Evolutionary conservation across 2,797 vertebrate species (phyloP).

Genomic region (Otolemur crassicaudatus): DNA sequence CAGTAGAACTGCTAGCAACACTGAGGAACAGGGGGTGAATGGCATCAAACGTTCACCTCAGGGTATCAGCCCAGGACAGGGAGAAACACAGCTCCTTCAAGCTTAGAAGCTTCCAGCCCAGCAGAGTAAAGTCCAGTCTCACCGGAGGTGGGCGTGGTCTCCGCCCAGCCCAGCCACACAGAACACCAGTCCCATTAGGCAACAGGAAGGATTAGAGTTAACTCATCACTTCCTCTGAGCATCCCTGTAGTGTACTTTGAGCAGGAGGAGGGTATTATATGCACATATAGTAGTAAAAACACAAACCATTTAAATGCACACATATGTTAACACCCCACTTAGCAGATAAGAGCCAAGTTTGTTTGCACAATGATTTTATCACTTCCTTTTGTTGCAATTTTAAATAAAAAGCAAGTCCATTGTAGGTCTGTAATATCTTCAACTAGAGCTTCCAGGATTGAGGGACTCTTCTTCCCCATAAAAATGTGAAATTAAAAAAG

Average conservation of each 20-base stretch:
- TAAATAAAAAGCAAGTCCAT: background rate
- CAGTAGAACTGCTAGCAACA: accelerated
- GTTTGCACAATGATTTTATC: background rate
- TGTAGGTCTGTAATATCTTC: too few relatives aligned
- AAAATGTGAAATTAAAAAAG: too few relatives aligned
- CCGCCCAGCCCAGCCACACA: background rate
- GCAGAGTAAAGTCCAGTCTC: too few relatives aligned
- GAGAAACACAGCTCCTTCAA: background rate
- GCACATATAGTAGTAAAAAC: background rate
- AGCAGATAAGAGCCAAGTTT: background rate
- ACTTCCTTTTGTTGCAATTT: background rate
- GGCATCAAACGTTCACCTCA: background rate
- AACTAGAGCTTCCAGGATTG: too few relatives aligned
- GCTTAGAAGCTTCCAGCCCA: background rate
- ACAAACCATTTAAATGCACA: background rate
- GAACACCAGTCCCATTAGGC: background rate
- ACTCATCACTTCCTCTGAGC: background rate
- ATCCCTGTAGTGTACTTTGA: background rate
- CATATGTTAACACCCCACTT: background rate
- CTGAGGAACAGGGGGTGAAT: background rate
- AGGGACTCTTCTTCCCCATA: too few relatives aligned
- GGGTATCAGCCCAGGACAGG: background rate
- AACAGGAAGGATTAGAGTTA: background rate
- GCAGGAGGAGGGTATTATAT: background rate
- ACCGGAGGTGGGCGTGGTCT: background rate